Percentiles rank a stretch among this genome's conserved stretches.
Conservation (phyloP, 2,113 vertebrate genomes). For the Zosterops hypoxanthus region DNA sequence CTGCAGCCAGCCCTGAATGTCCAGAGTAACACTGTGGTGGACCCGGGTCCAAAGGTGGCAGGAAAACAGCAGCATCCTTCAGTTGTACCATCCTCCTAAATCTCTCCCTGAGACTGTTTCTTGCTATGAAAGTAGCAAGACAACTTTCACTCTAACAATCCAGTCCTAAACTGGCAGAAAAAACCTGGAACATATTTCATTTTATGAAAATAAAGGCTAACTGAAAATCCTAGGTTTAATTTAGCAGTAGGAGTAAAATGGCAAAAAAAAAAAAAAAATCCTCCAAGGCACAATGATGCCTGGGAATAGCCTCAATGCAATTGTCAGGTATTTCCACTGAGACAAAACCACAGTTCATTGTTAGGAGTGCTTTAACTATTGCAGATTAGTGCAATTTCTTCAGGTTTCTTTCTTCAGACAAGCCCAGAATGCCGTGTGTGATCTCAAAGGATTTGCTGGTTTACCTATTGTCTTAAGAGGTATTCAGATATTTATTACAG, state of each 20-base stretch:
- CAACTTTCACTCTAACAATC: background rate
- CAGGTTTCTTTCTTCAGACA: background rate
- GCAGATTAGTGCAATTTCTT: background rate
- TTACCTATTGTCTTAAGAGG: background rate
- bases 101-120: background rate
- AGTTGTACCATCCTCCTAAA: background rate
- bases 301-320: background rate
- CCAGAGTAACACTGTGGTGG: background rate
- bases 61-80: background rate
- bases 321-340: slow-evolving; percentile 32
- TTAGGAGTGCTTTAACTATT: slow-evolving; percentile 23
- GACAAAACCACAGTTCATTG: background rate
- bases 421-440: background rate
- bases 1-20: background rate
- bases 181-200: background rate
- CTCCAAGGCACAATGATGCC: background rate
- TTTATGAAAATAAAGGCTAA: background rate
- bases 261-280: background rate
- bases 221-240: background rate
- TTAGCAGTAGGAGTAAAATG: background rate
- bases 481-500: background rate
- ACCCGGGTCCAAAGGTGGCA: background rate
- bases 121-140: background rate
- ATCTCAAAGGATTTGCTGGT: slow-evolving; percentile 11
- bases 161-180: background rate